Base-by-base conservation (phyloP, 2,113 vertebrate genomes). In the Cranoglanis bouderius region DNA sequence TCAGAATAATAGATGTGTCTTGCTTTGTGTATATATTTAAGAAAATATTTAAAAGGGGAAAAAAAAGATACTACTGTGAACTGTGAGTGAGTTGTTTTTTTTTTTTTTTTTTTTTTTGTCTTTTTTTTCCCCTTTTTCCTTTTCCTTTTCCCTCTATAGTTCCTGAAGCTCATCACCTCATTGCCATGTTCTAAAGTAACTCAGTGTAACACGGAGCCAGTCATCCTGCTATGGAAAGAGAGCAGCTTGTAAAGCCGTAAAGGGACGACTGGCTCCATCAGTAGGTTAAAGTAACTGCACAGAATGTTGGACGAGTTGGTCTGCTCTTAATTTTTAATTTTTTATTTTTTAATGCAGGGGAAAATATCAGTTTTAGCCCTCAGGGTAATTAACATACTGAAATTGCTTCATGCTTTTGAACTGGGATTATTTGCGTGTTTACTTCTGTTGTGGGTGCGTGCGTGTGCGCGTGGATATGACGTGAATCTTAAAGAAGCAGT, bases 61-160 rank as follows among this genome's bases (percentile, higher is more conserved):
- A 92, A 75, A 55, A 91, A 93, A 92, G 91, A 92, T 92, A 94
- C 93, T 93, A 93, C 93, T 94, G 95, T 95, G 93, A 95, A 95
- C 92, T 92, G 93, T 96, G 93, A 93, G 90, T 90, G 91, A 90
- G 92, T 95, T 91, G 87, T 82, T 80, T 91, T 26, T 59, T 57
- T 83, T 13, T 21, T 32, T 26, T 40, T 18, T 0, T 51, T 51
- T 70, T 70, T 53, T 0, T 43, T 40, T 18, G 46, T 49, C 2
- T 3, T 8, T 49, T 4, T 46, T 6, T 4, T 46, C 43, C 8
- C 0, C 46, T 9, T 0, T 0, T 0, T 0, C 46, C 46, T 9
- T 12, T 12, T 2, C 14, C 3, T 0, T 10, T 2, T 16, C 14
- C 40, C 14, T n/a, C 13, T 10, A 8, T 43, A 43, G 55, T 59